Evolutionary conservation across 2,113 vertebrate species (phyloP), one percentile per base, ranked within the genome.

Genomic region (Heterocephalus glaber): DNA sequence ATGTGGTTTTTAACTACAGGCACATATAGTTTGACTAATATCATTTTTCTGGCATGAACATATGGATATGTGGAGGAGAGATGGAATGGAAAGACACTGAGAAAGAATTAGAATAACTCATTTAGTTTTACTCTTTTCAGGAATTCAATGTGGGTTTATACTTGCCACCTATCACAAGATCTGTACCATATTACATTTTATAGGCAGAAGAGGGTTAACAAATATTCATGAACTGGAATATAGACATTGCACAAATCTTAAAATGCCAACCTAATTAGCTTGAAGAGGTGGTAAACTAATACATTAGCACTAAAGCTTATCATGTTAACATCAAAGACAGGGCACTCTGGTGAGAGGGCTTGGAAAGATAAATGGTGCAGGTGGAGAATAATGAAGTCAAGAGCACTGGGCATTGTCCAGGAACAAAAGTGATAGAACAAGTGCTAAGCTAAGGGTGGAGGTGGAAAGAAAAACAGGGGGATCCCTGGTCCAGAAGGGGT

Each of bases 21-120:
- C 38, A 95, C 49, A 74, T 92, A 58, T 24, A 80, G 24, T 89
- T 95, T 96, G 54, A 94, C n/a, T 80, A 81, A 76, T 63, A 16
- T 90, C 94, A 77, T 9, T 95, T 70, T 97, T 95, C 58, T 94
- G 56, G 38, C 20, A 90, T 72, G 35, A 63, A 63, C 58, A 58
- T 86, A 74, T 49, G 44, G 44, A 60, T 76, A 85, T 86, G 14
- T 58, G 10, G n/a, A 66, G 56, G 47, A 90, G 11, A 89, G 52
- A 19, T 58, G 61, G 41, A 94, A 90, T 72, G 20, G 33, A 94
- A 90, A 94, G 79, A 83, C 56, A 70, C 17, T 77, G 56, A 56
- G 41, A 74, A 95, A 95, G 86, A 90, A n/a, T 52, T 66, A 63
- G 49, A 95, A 81, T 82, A 84, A 56, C 41, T 83, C 49, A 94